Conservation (phyloP, 2,888 invertebrate species). For the Eucera pruinosa region DNA sequence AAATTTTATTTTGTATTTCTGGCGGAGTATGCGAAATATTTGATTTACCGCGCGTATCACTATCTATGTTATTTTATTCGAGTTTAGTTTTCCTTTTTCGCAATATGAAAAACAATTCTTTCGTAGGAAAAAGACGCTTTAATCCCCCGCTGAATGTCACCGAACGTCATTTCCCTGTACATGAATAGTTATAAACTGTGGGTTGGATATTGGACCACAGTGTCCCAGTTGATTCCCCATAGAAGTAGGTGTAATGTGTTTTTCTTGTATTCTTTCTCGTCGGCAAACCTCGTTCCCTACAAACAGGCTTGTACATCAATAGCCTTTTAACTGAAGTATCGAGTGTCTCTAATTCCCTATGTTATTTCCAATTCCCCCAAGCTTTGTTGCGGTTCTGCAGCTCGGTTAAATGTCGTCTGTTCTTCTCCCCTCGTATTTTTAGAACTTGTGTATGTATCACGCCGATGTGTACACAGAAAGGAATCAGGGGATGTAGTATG, state of each 20-base stretch:
- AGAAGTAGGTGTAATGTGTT: constrained; percentile 50
- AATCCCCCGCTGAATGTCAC: too few relatives aligned
- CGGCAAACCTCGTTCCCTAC: constrained; percentile 25
- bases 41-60: too few relatives aligned
- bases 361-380: constrained; percentile 9
- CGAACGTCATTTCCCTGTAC: too few relatives aligned
- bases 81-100: too few relatives aligned
- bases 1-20: too few relatives aligned
- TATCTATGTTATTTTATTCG: too few relatives aligned
- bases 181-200: too few relatives aligned
- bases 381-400: background rate
- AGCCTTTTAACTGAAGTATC: constrained; percentile 38
- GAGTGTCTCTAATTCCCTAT: constrained; percentile 18
- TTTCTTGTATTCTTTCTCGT: constrained; percentile 40
- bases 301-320: constrained; percentile 26
- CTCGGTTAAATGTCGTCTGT: background rate
- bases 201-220: too few relatives aligned
- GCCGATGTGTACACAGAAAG: background rate
- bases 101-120: too few relatives aligned
- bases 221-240: background rate
- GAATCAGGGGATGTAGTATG: background rate
- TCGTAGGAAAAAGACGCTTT: too few relatives aligned
- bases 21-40: too few relatives aligned
- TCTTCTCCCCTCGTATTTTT: constrained; percentile 1
- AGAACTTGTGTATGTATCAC: background rate